These are phyloP conservation scores for Rhabdomys dilectus DNA, from an alignment of 2,113 vertebrate species.

Conservation along the genomic window DNA sequence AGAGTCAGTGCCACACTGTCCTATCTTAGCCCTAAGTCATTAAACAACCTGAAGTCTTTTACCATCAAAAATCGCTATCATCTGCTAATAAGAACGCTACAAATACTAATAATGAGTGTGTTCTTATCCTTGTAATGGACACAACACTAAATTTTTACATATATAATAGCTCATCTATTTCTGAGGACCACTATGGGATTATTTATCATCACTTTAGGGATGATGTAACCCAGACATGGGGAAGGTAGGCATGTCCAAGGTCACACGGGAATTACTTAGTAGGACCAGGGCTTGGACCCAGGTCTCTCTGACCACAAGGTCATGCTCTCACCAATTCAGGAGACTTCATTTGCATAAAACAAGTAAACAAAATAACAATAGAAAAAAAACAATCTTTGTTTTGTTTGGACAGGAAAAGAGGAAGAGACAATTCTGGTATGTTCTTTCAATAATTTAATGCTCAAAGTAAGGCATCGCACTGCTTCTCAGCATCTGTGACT, in stretches of 20 bases:
- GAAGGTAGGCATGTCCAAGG: conserved; percentile 35
- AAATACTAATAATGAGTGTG: not conserved
- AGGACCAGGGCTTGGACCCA: not conserved
- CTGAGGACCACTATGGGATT: conserved; percentile 9
- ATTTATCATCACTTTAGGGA: conserved; percentile 37
- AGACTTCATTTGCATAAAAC: not conserved
- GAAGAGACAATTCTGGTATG: conserved; percentile 32
- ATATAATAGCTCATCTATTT: conserved; percentile 32
- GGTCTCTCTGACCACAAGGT: conserved; percentile 16
- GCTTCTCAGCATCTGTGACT: conserved; percentile 71
- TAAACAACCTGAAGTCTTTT: not conserved
- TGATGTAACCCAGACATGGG: conserved; percentile 47
- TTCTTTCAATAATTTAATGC: conserved; percentile 68
- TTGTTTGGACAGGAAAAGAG: conserved; percentile 48
- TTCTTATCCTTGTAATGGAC: not conserved
- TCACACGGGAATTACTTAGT: not conserved
- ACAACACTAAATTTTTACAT: not conserved
- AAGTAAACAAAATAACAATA: not conserved
- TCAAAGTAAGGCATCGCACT: conserved; percentile 54
- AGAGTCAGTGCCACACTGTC: not conserved
- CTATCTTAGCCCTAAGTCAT: not conserved
- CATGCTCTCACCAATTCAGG: not conserved
- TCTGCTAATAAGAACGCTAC: conserved; percentile 22
- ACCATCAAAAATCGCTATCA: conserved; percentile 25
- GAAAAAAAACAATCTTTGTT: not conserved